Base-by-base conservation (phyloP, 2,797 vertebrate species). In the Pangasius mekongensis region DNA sequence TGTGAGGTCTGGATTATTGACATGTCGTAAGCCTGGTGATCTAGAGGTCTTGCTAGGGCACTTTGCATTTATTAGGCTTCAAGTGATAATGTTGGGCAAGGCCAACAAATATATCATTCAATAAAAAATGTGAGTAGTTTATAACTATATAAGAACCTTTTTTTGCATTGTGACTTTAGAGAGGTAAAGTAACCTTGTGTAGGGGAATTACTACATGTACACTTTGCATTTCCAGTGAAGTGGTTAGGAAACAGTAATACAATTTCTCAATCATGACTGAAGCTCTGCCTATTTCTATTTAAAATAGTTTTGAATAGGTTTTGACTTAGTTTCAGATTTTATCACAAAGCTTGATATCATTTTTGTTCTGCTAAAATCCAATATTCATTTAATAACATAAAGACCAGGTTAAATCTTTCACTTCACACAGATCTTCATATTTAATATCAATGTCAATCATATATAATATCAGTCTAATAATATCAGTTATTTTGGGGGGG, bases 31-130 rank as follows among this genome's bases (percentile, higher is more conserved):
- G 43, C 30, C 67, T 71, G 0, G 24, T 64, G 90, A 87, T 93
- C 92, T 93, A 91, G 58, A 47, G 89, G 73, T 88, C 56, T 58
- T 74, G 43, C n/a, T 88, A n/a, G 39, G 67, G 20, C 58, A 66
- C 30, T n/a, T 36, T n/a, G 11, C 7, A 64, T 54, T n/a, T 73
- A 62, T 74, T 39, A 54, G n/a, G 16, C 24, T 76, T 49, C 33
- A 30, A 69, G 5, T 33, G 16, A 71, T 58, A 39, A 74, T 80
- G 18, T 24, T 64, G 3, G 52, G 7, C 24, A 62, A 54, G 49
- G 36, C 27, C 71, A n/a, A 56, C n/a, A 54, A 80, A 56, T 67
- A 69, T 24, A 36, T 67, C 58, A 52, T 10, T 13, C 58, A 30
- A 52, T 3, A 20, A 5, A 10, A 27, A 56, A 33, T 69, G 30